phyloP scores from a whole-genome alignment of 2,888 invertebrate species.

The Drosophila falleni region DNA sequence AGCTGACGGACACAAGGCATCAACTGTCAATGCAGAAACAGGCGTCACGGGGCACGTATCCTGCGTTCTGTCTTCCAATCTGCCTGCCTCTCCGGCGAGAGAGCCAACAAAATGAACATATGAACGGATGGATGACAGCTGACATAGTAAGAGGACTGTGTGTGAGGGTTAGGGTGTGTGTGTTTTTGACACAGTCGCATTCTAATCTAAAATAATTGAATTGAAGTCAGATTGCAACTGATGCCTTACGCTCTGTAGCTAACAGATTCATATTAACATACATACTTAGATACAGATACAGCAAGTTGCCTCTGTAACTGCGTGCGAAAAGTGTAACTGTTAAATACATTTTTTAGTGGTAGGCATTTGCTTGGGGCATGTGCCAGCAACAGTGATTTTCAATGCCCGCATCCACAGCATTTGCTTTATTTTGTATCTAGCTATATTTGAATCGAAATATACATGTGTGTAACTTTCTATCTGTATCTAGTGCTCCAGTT shows the following conservation, averaged over 20 bases:
- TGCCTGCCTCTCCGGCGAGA: conserved; percentile 37
- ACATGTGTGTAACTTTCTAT: conserved; percentile 4
- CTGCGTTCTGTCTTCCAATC: conserved; percentile 54
- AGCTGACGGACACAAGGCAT: conserved; percentile 32
- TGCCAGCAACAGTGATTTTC: conserved; percentile 49
- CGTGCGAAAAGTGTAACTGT: conserved; percentile 56
- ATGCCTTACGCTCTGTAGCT: conserved; percentile 60
- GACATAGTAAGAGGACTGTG: conserved; percentile 72
- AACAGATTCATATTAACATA: conserved; percentile 35
- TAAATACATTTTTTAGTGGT: conserved; percentile 45
- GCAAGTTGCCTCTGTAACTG: conserved; percentile 30
- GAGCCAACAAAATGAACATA: conserved; percentile 62
- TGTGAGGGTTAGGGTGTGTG: conserved; percentile 10
- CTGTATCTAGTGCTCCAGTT: conserved; percentile 32
- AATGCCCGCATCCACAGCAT: conserved; percentile 24
- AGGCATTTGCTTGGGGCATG: conserved; percentile 40
- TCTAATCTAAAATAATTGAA: conserved; percentile 82
- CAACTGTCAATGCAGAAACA: conserved; percentile 66
- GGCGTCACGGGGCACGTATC: conserved; percentile 75
- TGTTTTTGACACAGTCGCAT: conserved; percentile 78
- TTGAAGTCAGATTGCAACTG: conserved; percentile 82
- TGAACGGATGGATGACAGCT: conserved; percentile 78
- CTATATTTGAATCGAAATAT: conserved; percentile 5
- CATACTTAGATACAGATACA: conserved; percentile 36
- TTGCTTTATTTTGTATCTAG: conserved; percentile 24